Conservation (phyloP, 2,113 vertebrate species). For the Puntigrus tetrazona region DNA sequence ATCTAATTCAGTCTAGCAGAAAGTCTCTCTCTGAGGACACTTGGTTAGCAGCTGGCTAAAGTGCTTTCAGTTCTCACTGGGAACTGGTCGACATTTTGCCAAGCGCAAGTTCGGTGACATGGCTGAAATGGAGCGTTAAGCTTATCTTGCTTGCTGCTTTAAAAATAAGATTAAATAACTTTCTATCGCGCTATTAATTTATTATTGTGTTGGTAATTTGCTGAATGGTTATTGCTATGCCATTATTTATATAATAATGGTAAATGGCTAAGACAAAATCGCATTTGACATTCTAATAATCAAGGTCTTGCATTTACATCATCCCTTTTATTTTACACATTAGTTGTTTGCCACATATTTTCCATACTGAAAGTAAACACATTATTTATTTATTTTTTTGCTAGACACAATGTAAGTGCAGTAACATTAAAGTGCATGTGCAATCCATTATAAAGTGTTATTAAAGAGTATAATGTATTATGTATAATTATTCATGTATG, state of each 20-base stretch:
- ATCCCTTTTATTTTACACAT: background rate
- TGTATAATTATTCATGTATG: too few species aligned
- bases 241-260: too few species aligned
- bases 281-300: background rate
- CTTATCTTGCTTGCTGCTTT: constrained; percentile 7
- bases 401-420: too few species aligned
- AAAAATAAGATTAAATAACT: background rate
- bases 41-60: constrained; percentile 45
- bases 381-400: background rate
- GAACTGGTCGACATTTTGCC: constrained; percentile 11
- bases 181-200: background rate
- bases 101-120: constrained; percentile 13
- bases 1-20: constrained; percentile 11
- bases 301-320: background rate
- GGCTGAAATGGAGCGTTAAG: background rate
- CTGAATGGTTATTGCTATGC: background rate
- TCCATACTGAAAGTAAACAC: background rate
- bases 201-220: background rate
- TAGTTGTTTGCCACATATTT: background rate
- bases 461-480: too few species aligned
- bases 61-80: constrained; percentile 32
- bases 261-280: background rate
- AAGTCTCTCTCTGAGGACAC: constrained; percentile 33
- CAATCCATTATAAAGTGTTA: too few species aligned
- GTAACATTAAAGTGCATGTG: too few species aligned